phyloP scores from a whole-genome alignment of 1,140 invertebrate genomes.

The Lepeophtheirus salmonis region DNA sequence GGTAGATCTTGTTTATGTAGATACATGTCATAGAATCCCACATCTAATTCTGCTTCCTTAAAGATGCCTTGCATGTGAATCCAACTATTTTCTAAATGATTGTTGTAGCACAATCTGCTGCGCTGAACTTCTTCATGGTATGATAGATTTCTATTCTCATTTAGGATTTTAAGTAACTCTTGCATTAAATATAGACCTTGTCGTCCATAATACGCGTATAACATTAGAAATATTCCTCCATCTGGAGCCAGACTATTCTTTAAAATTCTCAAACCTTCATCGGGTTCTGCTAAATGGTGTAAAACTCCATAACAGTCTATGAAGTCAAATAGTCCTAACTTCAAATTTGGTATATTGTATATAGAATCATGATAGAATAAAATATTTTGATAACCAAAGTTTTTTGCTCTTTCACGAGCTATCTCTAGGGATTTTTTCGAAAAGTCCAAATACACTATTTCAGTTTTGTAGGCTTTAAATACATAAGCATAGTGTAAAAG shows the following conservation, averaged over 20 bases:
- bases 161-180: background rate
- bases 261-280: background rate
- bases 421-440: background rate
- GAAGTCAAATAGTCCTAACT: background rate
- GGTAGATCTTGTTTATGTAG: background rate
- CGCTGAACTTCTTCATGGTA: background rate
- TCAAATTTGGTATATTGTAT: background rate
- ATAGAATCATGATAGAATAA: background rate
- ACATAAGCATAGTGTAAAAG: background rate
- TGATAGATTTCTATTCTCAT: background rate
- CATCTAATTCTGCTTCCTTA: background rate
- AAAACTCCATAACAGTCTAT: background rate
- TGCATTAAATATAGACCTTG: background rate
- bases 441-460: background rate
- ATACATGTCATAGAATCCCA: background rate
- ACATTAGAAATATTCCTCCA: background rate
- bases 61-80: background rate
- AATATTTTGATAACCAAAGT: background rate
- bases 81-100: background rate
- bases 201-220: background rate
- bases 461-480: background rate
- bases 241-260: background rate
- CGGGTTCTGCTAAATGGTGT: background rate
- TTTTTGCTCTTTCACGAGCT: background rate
- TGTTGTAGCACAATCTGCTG: background rate